Evolutionary conservation across 2,797 vertebrate genomes (phyloP), one percentile per base, ranked within the genome.

Genomic region (Myoxocephalus aenaeus): DNA sequence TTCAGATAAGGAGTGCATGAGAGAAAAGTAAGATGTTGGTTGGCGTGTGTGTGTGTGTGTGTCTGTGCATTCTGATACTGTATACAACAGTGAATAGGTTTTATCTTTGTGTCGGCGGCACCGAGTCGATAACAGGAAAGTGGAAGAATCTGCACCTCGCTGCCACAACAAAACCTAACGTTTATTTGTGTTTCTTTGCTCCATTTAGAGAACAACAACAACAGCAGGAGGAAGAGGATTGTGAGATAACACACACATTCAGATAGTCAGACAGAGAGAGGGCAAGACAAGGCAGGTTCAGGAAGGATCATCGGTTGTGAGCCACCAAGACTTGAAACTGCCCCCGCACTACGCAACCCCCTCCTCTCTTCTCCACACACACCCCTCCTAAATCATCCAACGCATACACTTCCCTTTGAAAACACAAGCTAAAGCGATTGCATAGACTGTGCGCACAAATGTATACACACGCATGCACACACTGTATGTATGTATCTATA

Each of bases 391-490:
- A 85, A 77, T 86, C 78, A 65, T 65, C 64, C 38, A 7, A 91
- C 86, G 86, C 78, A 77, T 76, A 53, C 79, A 84, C 83, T 89
- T 89, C 89, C 82, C 75, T 88, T 48, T 80, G 79, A 87, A 90
- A 89, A 90, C 87, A 83, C 53, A 29, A 72, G 54, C 46, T 48
- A 62, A 38, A 25, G 48, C 12, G 42, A 34, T 14, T 11, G 12
- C 15, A 5, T 44, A 18, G 22, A 44, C 51, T 69, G 40, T 7
- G 15, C 27, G 59, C n/a, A 58, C 15, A 57, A 0, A 22, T 12
- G 10, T 1, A 1, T 11, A n/a, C 18, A 51, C 1, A 22, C n/a
- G 10, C 3, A 5, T 8, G 20, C 0, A 7, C 44, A 71, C n/a
- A 44, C 22, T 51, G 1, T 15, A 11, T 4, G 32, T 32, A 5